A percentile compares a stretch with the other conserved stretches of the same genome.
phyloP scores from a whole-genome alignment of 2,113 vertebrate species.

The Apaloderma vittatum region DNA sequence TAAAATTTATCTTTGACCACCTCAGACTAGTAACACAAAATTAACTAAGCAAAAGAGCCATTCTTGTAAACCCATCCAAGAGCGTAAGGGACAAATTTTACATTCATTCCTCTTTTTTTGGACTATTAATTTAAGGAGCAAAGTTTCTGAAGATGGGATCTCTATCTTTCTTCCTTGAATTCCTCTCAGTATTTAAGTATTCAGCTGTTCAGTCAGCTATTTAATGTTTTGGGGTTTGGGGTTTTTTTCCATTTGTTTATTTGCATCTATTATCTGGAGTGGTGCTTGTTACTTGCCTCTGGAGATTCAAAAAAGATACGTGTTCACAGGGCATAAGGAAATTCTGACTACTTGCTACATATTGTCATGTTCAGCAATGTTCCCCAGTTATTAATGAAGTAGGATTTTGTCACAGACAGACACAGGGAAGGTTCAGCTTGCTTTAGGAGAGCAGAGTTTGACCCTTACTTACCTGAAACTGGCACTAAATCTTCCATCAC shows the following conservation, averaged over 20 bases:
- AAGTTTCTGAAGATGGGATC: not conserved
- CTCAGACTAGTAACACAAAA: not conserved
- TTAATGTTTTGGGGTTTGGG: not conserved
- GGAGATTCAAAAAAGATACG: not conserved
- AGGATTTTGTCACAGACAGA: not conserved
- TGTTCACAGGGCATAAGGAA: not conserved
- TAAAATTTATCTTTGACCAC: not conserved
- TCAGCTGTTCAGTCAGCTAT: not conserved
- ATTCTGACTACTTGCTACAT: not conserved
- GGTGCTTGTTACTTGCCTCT: rapidly evolving
- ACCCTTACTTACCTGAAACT: not conserved
- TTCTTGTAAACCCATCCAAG: not conserved
- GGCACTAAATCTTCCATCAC: not conserved
- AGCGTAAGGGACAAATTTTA: not conserved
- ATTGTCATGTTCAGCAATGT: not conserved
- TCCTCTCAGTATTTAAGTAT: not conserved
- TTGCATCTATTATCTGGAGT: not conserved
- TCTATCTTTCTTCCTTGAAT: not conserved
- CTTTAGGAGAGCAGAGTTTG: not conserved
- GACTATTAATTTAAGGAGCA: not conserved
- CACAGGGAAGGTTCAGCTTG: not conserved
- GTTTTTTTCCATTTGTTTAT: not conserved
- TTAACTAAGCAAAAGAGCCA: not conserved
- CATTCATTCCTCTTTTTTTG: not conserved
- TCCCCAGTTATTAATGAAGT: not conserved